These are phyloP conservation scores for Enteromius thamalakanensis DNA, from an alignment of 2,797 vertebrate genomes.

Conservation along the genomic window DNA sequence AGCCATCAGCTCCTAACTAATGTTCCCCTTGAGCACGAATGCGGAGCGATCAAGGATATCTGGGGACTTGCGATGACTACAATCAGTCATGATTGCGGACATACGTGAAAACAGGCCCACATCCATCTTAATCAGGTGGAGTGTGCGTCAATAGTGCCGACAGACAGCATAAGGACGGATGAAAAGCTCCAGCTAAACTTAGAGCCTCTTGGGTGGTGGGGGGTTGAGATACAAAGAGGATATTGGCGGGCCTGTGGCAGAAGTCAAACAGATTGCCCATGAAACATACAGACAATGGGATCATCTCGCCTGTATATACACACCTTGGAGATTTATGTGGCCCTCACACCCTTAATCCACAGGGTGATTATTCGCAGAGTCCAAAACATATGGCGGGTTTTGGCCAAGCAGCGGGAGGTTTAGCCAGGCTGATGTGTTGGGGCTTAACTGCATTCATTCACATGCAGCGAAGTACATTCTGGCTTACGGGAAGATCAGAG, in stretches of 20 bases:
- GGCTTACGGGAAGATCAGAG: slow-evolving; percentile 15
- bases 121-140: slow-evolving; percentile 65
- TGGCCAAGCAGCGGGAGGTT: slow-evolving; percentile 14
- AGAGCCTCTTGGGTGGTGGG: slow-evolving; percentile 14
- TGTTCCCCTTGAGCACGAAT: slow-evolving; percentile 9
- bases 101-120: slow-evolving; percentile 48
- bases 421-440: neutral
- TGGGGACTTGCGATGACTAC: slow-evolving; percentile 1
- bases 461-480: slow-evolving; percentile 7
- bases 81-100: slow-evolving; percentile 33
- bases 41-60: slow-evolving; percentile 12
- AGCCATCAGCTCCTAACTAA: slow-evolving; percentile 33
- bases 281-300: slow-evolving; percentile 26
- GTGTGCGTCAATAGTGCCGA: slow-evolving; percentile 50
- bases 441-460: slow-evolving; percentile 26
- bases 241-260: neutral
- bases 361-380: slow-evolving; percentile 19
- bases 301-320: slow-evolving; percentile 2
- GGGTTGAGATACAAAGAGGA: neutral
- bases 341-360: slow-evolving; percentile 44
- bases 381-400: slow-evolving; percentile 40
- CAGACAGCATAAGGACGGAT: slow-evolving; percentile 68
- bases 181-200: slow-evolving; percentile 65
- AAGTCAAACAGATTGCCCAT: slow-evolving; percentile 30
- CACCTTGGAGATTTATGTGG: slow-evolving; percentile 17